phyloP scores from a whole-genome alignment of 2,888 invertebrate genomes.

The Zhuqinia jingwanae region DNA sequence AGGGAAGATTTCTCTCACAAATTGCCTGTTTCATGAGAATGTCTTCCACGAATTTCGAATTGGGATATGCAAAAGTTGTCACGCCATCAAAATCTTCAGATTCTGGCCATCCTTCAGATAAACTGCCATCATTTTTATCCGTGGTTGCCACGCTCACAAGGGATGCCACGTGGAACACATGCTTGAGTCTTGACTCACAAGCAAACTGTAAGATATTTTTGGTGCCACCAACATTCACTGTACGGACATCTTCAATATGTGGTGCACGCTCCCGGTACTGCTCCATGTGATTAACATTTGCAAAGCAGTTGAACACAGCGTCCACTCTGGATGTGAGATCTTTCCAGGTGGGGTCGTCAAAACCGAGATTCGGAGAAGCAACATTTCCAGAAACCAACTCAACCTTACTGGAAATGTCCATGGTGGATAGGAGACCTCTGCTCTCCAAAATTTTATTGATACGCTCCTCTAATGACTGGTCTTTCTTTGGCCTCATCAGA shows the following conservation, averaged over 20 bases:
- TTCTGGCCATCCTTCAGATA: constrained; percentile 48
- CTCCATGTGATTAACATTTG: constrained; percentile 35
- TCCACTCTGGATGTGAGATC: constrained; percentile 27
- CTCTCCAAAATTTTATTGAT: background rate
- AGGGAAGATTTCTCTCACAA: constrained; percentile 5
- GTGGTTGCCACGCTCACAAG: constrained; percentile 28
- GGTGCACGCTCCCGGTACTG: constrained; percentile 19
- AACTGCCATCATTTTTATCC: constrained; percentile 5
- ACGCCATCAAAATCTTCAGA: constrained; percentile 54
- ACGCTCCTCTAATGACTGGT: background rate
- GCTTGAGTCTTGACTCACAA: constrained; percentile 3
- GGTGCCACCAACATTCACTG: constrained; percentile 45
- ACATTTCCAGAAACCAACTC: constrained; percentile 27
- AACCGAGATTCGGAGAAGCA: constrained; percentile 6
- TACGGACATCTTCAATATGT: constrained; percentile 16
- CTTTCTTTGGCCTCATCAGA: constrained; percentile 14
- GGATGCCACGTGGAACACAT: constrained; percentile 22
- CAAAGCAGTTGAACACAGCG: constrained; percentile 47
- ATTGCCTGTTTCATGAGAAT: constrained; percentile 40
- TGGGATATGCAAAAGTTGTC: constrained; percentile 37
- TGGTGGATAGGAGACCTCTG: background rate
- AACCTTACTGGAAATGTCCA: background rate
- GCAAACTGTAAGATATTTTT: constrained; percentile 43
- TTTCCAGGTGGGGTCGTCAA: constrained; percentile 29
- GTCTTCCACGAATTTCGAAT: constrained; percentile 44